These are phyloP conservation scores for Amiota minor DNA, from an alignment of 2,888 invertebrate genomes.

Conservation along the genomic window DNA sequence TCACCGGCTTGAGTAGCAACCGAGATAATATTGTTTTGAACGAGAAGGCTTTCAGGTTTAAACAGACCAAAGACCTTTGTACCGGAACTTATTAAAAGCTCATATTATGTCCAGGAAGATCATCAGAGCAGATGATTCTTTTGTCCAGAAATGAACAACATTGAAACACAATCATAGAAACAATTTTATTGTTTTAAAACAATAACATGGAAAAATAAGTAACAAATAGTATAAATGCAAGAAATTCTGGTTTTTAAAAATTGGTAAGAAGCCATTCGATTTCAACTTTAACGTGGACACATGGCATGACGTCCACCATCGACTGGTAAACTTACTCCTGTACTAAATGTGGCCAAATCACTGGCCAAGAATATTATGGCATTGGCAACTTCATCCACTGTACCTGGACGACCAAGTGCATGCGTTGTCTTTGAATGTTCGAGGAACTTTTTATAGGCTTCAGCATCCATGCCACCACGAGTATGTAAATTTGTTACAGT, in stretches of 20 bases:
- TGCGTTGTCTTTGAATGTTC: slow-evolving; percentile 90
- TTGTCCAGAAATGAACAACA: too few species aligned
- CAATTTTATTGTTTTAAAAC: too few species aligned
- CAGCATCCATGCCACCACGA: slow-evolving; percentile 87
- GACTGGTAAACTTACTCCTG: slow-evolving; percentile 90
- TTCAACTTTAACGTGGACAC: slow-evolving; percentile 86
- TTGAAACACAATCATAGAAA: too few species aligned
- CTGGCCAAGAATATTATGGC: slow-evolving; percentile 94
- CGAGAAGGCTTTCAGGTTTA: too few species aligned
- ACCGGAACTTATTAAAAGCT: too few species aligned
- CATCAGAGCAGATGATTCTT: too few species aligned
- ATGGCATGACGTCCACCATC: slow-evolving; percentile 96
- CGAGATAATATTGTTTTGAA: too few species aligned
- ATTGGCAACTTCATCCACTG: slow-evolving; percentile 88
- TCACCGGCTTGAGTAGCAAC: too few species aligned
- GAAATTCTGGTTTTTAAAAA: neutral
- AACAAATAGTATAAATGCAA: slow-evolving; percentile 44
- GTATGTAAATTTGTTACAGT: slow-evolving; percentile 90
- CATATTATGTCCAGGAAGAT: too few species aligned
- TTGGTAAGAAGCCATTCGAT: neutral
- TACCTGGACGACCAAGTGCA: slow-evolving; percentile 90
- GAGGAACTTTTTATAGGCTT: slow-evolving; percentile 87
- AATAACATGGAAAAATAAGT: too few species aligned
- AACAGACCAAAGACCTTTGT: too few species aligned
- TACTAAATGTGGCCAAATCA: slow-evolving; percentile 89